Evolutionary conservation across 2,888 invertebrate genomes (phyloP), one percentile per base, ranked within the genome.

Genomic region (Pachycephus smyrnensis): DNA sequence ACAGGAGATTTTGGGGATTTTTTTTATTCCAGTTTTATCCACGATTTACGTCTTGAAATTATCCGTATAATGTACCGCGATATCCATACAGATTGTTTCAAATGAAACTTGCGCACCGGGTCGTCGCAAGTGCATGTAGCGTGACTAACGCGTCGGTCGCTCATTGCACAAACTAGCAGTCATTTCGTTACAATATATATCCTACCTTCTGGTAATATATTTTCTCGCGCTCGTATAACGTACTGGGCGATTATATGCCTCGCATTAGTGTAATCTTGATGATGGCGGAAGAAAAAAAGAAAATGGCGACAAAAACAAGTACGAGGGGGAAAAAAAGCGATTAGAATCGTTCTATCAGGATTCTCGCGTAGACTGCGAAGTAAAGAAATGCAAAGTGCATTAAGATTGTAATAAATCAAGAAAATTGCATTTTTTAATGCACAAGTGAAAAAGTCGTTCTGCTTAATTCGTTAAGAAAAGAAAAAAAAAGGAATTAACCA

Each of bases 131-230:
- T 55, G 9, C 55, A 55, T 23, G 23, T 55, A 55, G 55, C 55
- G 55, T 55, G 55, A 55, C 55, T 55, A 55, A 55, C 55, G 55
- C 55, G 55, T 55, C 23, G 55, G 55, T 9, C 9, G 55, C 55
- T 55, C 55, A 55, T 55, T 55, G 55, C 55, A 23, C 55, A 55
- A 55, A 55, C 55, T 55, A 23, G 55, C 55, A 55, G 55, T 55
- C 31, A 15, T 71, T 35, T 40, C 33, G 37, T 36, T 68, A 23
- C 30, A 30, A 31, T 68, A 36, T 30, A 32, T 55, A 31, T 31
- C 40, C 31, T 37, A 36, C 33, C 35, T 37, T 76, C 76, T 15
- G n/a, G 68, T 37, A 37, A 76, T 76, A 69, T 76, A n/a, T 4
- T 23, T 12, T 15, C 31, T 40, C n/a, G n/a, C 15, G 31, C n/a